Conservation (phyloP, 2,113 vertebrate species). For the Psittacus erithacus region DNA sequence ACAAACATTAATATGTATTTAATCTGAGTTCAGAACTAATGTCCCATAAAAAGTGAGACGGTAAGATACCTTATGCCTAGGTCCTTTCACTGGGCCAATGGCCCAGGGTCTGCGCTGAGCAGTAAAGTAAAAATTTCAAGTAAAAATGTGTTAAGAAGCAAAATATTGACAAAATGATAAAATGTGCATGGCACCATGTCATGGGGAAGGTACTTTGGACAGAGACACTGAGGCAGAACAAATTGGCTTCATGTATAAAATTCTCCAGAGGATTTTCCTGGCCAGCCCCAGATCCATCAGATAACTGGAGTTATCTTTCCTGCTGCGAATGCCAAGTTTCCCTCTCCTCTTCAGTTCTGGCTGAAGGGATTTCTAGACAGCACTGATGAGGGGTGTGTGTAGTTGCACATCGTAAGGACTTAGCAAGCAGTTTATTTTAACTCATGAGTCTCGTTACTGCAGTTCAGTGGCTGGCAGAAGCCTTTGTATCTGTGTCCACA, state of each 20-base stretch:
- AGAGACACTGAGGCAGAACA: not conserved
- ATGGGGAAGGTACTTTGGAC: not conserved
- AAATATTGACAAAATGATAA: not conserved
- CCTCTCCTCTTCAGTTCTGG: not conserved
- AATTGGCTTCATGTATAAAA: not conserved
- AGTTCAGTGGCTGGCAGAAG: not conserved
- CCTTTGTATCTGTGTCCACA: not conserved
- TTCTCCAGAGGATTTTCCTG: not conserved
- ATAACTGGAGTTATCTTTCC: not conserved
- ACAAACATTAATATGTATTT: not conserved
- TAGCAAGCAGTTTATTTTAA: not conserved
- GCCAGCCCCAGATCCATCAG: not conserved
- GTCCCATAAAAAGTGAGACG: not conserved
- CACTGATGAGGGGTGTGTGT: not conserved
- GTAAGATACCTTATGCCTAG: not conserved
- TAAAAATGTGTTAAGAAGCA: not conserved
- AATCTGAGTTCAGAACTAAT: not conserved
- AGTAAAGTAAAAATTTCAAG: not conserved
- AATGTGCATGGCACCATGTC: rapidly evolving
- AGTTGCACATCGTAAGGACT: not conserved
- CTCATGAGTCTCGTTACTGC: not conserved
- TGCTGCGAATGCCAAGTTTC: not conserved
- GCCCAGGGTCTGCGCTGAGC: not conserved
- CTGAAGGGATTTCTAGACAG: not conserved
- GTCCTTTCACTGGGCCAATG: not conserved